Evolutionary conservation across 1,140 invertebrate species (phyloP), one percentile per base, ranked within the genome.

Genomic region (Pseudomyrmex concolor): DNA sequence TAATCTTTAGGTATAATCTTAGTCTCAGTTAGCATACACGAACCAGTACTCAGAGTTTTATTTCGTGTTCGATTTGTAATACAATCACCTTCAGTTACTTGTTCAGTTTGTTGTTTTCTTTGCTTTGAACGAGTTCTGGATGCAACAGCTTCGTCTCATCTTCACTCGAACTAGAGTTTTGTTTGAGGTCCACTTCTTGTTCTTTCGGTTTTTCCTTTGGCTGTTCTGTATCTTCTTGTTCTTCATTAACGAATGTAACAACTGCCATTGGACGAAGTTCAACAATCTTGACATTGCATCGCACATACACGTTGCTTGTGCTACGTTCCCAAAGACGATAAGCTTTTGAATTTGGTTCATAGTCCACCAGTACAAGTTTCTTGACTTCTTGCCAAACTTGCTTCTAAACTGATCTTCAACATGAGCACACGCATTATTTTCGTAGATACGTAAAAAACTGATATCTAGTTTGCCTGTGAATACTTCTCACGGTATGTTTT

Each of bases 191-290:
- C 4, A 13, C 4, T 5, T 9, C 54, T 25, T 19, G 15, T 59
- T 72, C 19, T 59, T 43, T 22, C 19, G 8, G 66, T 59, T 68
- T 48, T 64, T 48, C 57, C 25, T 19, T 55, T 9, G 57, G 50
- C 19, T 60, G n/a, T 50, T 78, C 59, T 45, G 72, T 48, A 19
- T 8, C 55, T 64, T 12, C 59, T 64, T 22, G 19, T 74, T 22
- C 22, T 1, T 22, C 2, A 22, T 22, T 22, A 22, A 22, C 2
- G 22, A 22, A 22, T 22, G 22, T 22, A 22, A 22, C 22, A 22
- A 22, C 22, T 22, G 22, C 22, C 22, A 22, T 22, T 22, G 22
- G 22, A 22, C 22, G 22, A 22, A 1, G 0, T 22, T 22, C 22
- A 22, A 22, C 22, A 22, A 22, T 22, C 22, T 22, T 22, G 22